Conservation (phyloP, 2,113 vertebrate species). For the Hemibagrus wyckioides region DNA sequence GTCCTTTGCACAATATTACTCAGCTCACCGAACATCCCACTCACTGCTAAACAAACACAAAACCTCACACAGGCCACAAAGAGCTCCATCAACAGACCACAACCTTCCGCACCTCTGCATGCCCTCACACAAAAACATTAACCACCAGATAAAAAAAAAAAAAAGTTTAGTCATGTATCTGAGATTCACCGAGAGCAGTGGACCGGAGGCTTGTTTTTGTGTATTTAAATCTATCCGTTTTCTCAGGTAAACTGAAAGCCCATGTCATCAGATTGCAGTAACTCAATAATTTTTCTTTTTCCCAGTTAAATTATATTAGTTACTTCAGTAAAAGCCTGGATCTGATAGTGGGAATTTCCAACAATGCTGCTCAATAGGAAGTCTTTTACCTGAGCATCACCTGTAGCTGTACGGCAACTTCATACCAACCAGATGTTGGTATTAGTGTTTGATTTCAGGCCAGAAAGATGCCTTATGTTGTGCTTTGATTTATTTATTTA, state of each 20-base stretch:
- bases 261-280: conserved; percentile 2
- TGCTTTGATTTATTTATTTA: neutral
- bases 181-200: neutral
- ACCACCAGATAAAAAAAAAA: neutral
- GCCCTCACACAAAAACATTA: conserved; percentile 2
- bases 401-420: conserved; percentile 20
- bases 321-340: neutral
- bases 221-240: conserved; percentile 7
- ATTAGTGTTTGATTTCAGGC: neutral
- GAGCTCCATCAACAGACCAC: conserved; percentile 7
- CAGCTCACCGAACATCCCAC: conserved; percentile 13
- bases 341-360: neutral
- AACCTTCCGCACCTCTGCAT: conserved; percentile 6
- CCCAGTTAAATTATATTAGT: neutral
- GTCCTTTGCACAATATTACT: conserved; percentile 32
- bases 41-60: conserved; percentile 38
- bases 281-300: conserved; percentile 3
- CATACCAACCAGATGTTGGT: conserved; percentile 30
- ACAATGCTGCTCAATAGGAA: neutral
- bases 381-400: conserved; percentile 11
- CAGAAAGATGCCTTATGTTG: neutral
- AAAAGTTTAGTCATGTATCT: neutral
- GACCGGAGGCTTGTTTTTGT: neutral
- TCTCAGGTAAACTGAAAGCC: neutral
- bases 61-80: conserved; percentile 24